Percentiles rank a stretch among this genome's conserved stretches.
Conservation (phyloP, 1,140 invertebrate genomes). For the Mycetomoellerius zeteki region DNA sequence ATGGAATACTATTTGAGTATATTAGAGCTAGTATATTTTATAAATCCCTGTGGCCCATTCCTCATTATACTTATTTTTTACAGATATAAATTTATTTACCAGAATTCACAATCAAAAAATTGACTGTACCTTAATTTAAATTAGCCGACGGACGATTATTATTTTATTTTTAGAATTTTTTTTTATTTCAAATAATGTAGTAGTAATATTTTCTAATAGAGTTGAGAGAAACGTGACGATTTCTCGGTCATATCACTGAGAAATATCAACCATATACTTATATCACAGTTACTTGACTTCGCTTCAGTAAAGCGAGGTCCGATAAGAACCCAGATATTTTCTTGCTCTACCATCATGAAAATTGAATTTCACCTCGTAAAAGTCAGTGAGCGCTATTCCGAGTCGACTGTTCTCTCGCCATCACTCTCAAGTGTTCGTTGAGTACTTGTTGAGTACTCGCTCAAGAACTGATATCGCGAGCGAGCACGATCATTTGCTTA, state of each 20-base stretch:
- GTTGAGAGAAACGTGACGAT: neutral
- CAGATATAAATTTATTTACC: too few relatives aligned
- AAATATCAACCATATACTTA: slow-evolving; percentile 12
- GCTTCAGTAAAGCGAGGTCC: neutral
- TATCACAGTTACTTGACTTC: neutral
- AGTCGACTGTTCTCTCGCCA: neutral
- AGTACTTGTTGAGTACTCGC: neutral
- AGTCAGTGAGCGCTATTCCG: neutral
- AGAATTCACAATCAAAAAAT: too few relatives aligned
- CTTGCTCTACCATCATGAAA: neutral
- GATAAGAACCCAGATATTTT: slow-evolving; percentile 18
- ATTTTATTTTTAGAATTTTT: too few relatives aligned
- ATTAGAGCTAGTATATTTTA: too few relatives aligned
- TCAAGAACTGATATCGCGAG: neutral
- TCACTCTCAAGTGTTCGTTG: neutral
- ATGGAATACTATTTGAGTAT: too few relatives aligned
- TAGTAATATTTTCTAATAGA: too few relatives aligned
- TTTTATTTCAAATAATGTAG: too few relatives aligned
- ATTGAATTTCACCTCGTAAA: slow-evolving; percentile 26
- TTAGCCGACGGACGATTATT: too few relatives aligned
- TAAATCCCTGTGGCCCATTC: too few relatives aligned
- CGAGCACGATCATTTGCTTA: neutral
- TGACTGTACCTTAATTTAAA: too few relatives aligned
- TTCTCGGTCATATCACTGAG: neutral
- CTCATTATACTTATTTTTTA: too few relatives aligned